These are phyloP conservation scores for Rhogogaster chlorosoma DNA, from an alignment of 2,888 invertebrate genomes.

Conservation along the genomic window DNA sequence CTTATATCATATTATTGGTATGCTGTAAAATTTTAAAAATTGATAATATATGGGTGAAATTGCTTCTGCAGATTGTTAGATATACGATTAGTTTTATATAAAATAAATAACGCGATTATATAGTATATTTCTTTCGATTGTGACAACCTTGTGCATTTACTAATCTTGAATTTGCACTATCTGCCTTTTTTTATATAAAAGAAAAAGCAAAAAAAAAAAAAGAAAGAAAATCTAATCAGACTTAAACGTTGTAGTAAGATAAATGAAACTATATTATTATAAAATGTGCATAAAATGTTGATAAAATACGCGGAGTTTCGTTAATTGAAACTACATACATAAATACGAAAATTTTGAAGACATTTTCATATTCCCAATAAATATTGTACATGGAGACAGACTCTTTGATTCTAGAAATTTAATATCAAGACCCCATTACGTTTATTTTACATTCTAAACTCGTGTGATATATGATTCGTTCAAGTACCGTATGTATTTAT, in stretches of 20 bases:
- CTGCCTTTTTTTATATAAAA: constrained; percentile 48
- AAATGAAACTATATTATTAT: constrained; percentile 52
- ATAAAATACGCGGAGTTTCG: constrained; percentile 48
- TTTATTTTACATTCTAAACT: constrained; percentile 23
- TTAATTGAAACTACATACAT: constrained; percentile 4
- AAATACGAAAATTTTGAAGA: constrained; percentile 57
- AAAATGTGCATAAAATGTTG: constrained; percentile 52
- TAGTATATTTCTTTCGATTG: constrained; percentile 21
- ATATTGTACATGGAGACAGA: constrained; percentile 58
- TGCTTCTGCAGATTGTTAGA: neutral
- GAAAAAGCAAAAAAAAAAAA: constrained; percentile 27
- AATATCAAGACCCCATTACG: neutral
- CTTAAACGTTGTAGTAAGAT: constrained; percentile 30
- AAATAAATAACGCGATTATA: neutral
- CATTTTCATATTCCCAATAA: constrained; percentile 62
- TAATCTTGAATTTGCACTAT: constrained; percentile 47
- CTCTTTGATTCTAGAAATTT: constrained; percentile 32
- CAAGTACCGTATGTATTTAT: constrained; percentile 25
- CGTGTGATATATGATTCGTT: constrained; percentile 9
- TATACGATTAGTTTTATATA: constrained; percentile 4
- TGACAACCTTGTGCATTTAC: constrained; percentile 46
- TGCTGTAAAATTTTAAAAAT: neutral
- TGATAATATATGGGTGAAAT: neutral
- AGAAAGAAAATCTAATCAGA: constrained; percentile 37
- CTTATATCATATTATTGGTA: neutral